Evolutionary conservation across 2,113 vertebrate genomes (phyloP), one percentile per base, ranked within the genome.

Genomic region (Beaufortia kweichowensis): DNA sequence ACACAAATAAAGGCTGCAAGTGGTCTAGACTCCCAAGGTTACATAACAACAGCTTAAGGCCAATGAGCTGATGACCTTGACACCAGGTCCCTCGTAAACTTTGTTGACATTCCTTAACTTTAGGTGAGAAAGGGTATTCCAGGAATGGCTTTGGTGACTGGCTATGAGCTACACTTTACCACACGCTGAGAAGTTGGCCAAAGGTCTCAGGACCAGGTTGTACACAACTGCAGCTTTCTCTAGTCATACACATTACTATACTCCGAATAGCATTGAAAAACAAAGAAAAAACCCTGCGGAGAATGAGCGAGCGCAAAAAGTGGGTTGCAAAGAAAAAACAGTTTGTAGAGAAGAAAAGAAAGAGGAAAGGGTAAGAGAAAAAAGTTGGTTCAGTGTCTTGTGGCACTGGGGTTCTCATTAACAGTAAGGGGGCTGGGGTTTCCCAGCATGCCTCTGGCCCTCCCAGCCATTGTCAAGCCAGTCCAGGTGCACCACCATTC

Each of bases 401-500:
- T 75, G 69, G 67, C 79, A 78, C 69, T 80, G 85, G 86, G 86
- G 85, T 81, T 69, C 87, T 91, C 88, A 90, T 91, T 92, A 91
- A 89, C 85, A 84, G 82, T 68, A 64, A 83, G 84, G 83, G 81
- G 83, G 85, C 83, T 81, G 76, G 80, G 80, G 57, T 76, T 75
- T 81, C 79, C 64, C 79, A 79, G 77, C 84, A 80, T 73, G 79
- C 86, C 88, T 83, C 48, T 81, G 63, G 82, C 84, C 87, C 79
- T 79, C 85, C 23, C 81, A 50, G 81, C 79, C 79, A 91, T 91
- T 90, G 89, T 90, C 82, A 82, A 84, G 75, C 73, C 55, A 59
- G 81, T 83, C 91, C 91, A 91, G 91, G 91, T 92, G 90, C 88
- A 89, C 7, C 66, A 85, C 74, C 74, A 88, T 92, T 90, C 87